These are phyloP conservation scores for Drosophila asahinai DNA, from an alignment of 1,140 invertebrate species.

Conservation along the genomic window DNA sequence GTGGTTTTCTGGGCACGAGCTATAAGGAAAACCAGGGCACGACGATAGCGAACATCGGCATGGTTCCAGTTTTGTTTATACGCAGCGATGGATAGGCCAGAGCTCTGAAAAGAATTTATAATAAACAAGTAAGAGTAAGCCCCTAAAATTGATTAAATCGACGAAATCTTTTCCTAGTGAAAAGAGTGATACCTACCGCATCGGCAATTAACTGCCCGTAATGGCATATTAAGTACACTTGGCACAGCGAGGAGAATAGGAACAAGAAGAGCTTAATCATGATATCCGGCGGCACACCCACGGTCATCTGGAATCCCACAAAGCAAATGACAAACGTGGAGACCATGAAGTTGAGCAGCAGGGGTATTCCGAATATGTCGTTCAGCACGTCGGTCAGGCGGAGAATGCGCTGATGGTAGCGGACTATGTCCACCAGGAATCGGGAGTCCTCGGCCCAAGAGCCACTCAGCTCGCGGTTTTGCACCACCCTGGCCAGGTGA, in stretches of 20 bases:
- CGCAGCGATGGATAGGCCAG: conserved; percentile 50
- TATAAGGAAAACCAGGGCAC: conserved; percentile 60
- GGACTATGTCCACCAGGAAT: conserved; percentile 34
- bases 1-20: conserved; percentile 62
- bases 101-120: conserved; percentile 42
- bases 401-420: conserved; percentile 56
- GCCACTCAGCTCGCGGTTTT: conserved; percentile 19
- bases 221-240: conserved; percentile 72
- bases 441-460: conserved; percentile 40
- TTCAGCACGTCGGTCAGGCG: conserved; percentile 45
- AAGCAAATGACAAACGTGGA: conserved; percentile 78
- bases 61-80: conserved; percentile 74
- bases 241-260: conserved; percentile 54
- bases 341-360: conserved; percentile 69
- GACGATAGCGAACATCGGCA: conserved; percentile 67
- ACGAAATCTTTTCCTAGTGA: too few relatives aligned
- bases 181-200: conserved; percentile 37
- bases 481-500: conserved; percentile 40
- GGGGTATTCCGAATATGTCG: conserved; percentile 63
- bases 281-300: conserved; percentile 57
- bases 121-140: neutral
- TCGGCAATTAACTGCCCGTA: conserved; percentile 68
- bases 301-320: conserved; percentile 75
- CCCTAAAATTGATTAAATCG: neutral
- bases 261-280: conserved; percentile 65